Base-by-base conservation (phyloP, 2,888 invertebrate genomes). In the Leptinotarsa juncta region DNA sequence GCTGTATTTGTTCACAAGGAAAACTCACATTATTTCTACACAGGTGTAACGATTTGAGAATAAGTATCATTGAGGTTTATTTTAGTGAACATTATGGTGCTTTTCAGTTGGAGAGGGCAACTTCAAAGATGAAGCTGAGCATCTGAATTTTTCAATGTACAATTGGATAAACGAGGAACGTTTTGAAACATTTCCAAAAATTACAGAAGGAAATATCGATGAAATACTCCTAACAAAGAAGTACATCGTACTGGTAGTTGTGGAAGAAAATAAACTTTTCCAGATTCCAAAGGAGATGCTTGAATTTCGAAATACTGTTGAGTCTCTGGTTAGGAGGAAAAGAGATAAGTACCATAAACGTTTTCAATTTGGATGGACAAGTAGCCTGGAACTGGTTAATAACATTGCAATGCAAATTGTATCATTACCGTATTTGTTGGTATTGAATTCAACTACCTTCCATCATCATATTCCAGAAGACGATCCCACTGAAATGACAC, bases 281-380 rank as follows among this genome's bases (percentile, higher is more conserved):
- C 94, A 95, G 87, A 91, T 96, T 70, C 90, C 95, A 15, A 90
- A 93, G 70, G 94, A 95, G 82, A 96, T 96, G 91, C 86, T 93
- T 78, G 94, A 95, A 85, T 88, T 88, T 78, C 92, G 93, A 82
- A 94, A 96, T 85, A 95, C 96, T 93, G 91, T 97, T 10, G 94
- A 96, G 87, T 91, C 92, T 51, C 91, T 97, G 74, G 89, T 88
- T 71, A 82, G 81, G 14, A 92, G 90, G 79, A 92, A 94, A 85
- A 92, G 95, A 74, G 91, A 93, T 55, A 93, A 94, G 79, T 95
- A 95, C 82, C 96, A 96, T 84, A 91, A 92, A 87, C 88, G 91
- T 81, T 96, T 88, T 72, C 98, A 98, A 88, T 99, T 99, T 89
- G 97, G 97, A 55, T 99, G 98, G 98, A 93, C 97, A 87, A 96